Conservation (phyloP, 1,140 invertebrate species). For the Cephus cinctus region DNA sequence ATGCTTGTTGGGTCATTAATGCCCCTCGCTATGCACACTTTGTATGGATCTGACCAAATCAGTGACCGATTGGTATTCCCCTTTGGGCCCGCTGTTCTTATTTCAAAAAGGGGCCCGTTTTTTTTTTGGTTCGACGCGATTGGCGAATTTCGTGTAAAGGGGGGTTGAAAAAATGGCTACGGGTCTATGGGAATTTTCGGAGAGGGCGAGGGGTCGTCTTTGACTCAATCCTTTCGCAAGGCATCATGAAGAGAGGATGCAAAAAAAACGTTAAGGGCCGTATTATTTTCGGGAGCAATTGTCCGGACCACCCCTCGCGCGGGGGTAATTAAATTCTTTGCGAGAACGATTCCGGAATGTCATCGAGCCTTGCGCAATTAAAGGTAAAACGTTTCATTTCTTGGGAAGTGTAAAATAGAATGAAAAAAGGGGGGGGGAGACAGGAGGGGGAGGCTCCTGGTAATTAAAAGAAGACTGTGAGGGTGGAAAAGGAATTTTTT, state of each 20-base stretch:
- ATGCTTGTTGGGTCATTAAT: conserved; percentile 53
- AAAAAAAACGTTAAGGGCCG: too few species aligned
- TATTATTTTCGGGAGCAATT: too few species aligned
- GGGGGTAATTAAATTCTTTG: conserved; percentile 57
- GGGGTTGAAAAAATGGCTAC: too few species aligned
- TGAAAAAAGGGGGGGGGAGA: conserved; percentile 21
- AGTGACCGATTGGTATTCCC: conserved; percentile 44
- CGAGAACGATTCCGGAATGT: conserved; percentile 53
- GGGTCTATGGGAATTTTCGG: too few species aligned
- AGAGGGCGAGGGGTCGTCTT: too few species aligned
- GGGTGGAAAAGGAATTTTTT: conserved; percentile 26
- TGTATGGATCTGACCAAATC: conserved; percentile 51
- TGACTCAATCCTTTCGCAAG: too few species aligned
- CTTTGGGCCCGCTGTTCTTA: conserved; percentile 6
- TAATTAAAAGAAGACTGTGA: conserved; percentile 57
- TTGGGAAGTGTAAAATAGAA: conserved; percentile 20
- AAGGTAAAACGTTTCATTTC: conserved; percentile 54
- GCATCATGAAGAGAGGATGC: too few species aligned
- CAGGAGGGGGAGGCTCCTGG: conserved; percentile 32
- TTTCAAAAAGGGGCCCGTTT: too few species aligned
- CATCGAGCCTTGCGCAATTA: conserved; percentile 49
- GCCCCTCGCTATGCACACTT: conserved; percentile 44
- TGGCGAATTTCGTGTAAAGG: too few species aligned
- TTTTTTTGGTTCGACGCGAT: too few species aligned
- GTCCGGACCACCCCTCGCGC: too few species aligned